Evolutionary conservation across 2,113 vertebrate genomes (phyloP), one percentile per base, ranked within the genome.

Genomic region (Corydoras sp.): DNA sequence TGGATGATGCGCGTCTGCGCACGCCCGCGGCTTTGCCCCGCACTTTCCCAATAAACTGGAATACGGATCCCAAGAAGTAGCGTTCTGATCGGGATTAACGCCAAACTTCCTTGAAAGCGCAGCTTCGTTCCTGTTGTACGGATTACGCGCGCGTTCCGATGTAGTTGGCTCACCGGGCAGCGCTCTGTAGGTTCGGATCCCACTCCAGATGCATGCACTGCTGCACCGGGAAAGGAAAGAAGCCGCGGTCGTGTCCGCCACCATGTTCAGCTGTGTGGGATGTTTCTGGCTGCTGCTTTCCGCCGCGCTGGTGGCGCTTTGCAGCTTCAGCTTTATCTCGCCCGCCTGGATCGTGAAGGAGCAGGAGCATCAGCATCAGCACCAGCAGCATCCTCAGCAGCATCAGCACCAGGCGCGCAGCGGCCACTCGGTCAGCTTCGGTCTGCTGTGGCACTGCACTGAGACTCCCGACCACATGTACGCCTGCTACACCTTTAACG

Each of bases 251-350:
- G 86, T 82, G 76, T 76, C 85, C 78, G 86, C 81, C 81, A 92
- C 81, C 88, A 93, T 93, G 93, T 91, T 92, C 84, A 90, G 90
- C 87, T 90, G 92, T 58, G 92, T 92, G 85, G 92, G 92, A 65
- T 92, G 92, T 81, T 92, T 95, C 77, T 95, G 93, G 93, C 89
- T 89, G 75, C 92, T 95, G 74, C 87, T 95, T 61, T 92, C 92
- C 78, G 90, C 89, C 74, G 89, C 89, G 76, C 86, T 95, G 81
- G 83, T 92, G 70, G 92, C 92, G 61, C 86, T 91, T 15, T 95
- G 93, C 86, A 91, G 88, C 65, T 87, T 93, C 84, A 90, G 91
- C 74, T 93, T 93, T 82, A 92, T 95, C 63, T 93, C 93, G 6
- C 92, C 93, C 2, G 90, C 92, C 60, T 95, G 93, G 93, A 89